These are phyloP conservation scores for Caretta caretta DNA, from an alignment of 2,113 vertebrate genomes.

Conservation along the genomic window DNA sequence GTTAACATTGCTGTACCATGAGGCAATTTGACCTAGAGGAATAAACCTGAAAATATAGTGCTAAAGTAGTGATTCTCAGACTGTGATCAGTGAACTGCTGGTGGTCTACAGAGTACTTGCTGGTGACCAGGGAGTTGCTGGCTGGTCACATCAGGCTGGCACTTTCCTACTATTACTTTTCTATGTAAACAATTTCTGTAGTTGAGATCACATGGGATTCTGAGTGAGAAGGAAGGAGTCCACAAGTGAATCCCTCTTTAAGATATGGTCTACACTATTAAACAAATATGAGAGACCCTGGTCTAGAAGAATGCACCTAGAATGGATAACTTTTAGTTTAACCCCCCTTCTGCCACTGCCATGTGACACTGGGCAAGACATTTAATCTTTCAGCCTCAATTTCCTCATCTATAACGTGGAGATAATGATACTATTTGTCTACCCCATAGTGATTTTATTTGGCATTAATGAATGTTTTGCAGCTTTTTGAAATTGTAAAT, in stretches of 20 bases:
- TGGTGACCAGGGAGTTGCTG: neutral
- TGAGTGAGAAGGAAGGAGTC: neutral
- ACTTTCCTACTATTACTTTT: neutral
- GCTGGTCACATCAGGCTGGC: neutral
- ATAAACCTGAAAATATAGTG: accelerated
- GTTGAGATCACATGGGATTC: neutral
- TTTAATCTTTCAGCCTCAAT: neutral
- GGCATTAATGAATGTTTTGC: accelerated
- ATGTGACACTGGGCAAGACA: neutral
- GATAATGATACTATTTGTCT: neutral
- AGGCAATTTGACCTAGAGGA: neutral
- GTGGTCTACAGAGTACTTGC: neutral
- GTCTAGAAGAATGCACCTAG: neutral
- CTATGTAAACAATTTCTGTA: neutral
- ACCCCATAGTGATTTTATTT: neutral
- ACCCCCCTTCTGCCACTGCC: neutral
- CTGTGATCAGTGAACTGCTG: neutral
- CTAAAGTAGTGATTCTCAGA: neutral
- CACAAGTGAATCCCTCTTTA: neutral
- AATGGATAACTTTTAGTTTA: neutral
- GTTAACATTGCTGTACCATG: accelerated
- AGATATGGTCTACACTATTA: neutral
- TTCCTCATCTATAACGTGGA: neutral
- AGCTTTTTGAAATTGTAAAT: accelerated
- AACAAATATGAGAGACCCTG: accelerated